A percentile compares a stretch with the other conserved stretches of the same genome.
phyloP scores from a whole-genome alignment of 2,888 invertebrate genomes.

The Biston betularia region DNA sequence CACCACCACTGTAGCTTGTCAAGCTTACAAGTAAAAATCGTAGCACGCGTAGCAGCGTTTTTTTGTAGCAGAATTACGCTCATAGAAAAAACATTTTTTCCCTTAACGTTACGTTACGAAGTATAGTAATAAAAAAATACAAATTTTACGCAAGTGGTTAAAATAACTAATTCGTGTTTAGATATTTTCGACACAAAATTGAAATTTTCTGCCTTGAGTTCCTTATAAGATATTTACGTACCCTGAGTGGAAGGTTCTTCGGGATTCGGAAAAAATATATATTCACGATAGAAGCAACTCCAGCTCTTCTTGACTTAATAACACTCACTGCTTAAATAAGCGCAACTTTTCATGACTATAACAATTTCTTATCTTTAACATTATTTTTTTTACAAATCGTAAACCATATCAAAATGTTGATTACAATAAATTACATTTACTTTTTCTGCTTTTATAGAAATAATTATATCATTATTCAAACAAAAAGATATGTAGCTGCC shows the following conservation, averaged over 20 bases:
- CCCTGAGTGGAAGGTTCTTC: not conserved
- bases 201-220: conserved; percentile 7
- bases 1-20: too few relatives aligned
- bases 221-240: conserved; percentile 7
- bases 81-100: too few relatives aligned
- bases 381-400: not conserved
- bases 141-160: not conserved
- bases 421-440: conserved; percentile 12
- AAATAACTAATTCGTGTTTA: not conserved
- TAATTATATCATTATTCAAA: conserved; percentile 8
- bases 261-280: not conserved
- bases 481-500: conserved; percentile 29
- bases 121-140: not conserved
- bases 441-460: not conserved
- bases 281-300: not conserved
- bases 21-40: too few relatives aligned
- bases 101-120: too few relatives aligned
- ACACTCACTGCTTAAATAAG: not conserved
- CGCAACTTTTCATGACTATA: not conserved
- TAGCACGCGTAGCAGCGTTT: too few relatives aligned
- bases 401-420: not conserved
- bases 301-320: not conserved
- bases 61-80: too few relatives aligned
- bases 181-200: conserved; percentile 13
- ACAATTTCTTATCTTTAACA: not conserved